These are phyloP conservation scores for Thunnus albacares DNA, from an alignment of 2,797 vertebrate species.

Conservation along the genomic window DNA sequence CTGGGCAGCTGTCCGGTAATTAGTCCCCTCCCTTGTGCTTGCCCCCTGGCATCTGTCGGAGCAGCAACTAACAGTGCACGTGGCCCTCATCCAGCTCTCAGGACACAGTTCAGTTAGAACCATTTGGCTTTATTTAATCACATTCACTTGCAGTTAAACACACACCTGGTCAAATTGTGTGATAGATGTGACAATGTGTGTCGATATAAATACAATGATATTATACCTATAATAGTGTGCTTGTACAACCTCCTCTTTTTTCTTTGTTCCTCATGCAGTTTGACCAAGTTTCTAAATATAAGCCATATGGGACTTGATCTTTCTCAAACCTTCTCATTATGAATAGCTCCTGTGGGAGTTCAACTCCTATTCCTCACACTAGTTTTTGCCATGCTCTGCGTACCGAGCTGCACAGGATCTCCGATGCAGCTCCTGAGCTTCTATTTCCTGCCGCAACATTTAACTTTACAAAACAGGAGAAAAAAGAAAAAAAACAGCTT, in stretches of 20 bases:
- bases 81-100: slow-evolving; percentile 81
- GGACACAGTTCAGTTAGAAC: slow-evolving; percentile 82
- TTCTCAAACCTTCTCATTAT: slow-evolving; percentile 42
- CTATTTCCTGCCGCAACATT: slow-evolving; percentile 52
- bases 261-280: slow-evolving; percentile 26
- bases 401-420: slow-evolving; percentile 20
- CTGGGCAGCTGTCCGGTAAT: slow-evolving; percentile 90
- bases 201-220: background rate
- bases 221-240: background rate
- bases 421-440: slow-evolving; percentile 10
- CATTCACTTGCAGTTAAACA: slow-evolving; percentile 74
- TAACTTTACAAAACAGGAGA: slow-evolving; percentile 59
- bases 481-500: slow-evolving; percentile 24
- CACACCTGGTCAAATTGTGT: slow-evolving; percentile 64
- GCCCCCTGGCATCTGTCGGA: slow-evolving; percentile 85
- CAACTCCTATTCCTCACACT: background rate
- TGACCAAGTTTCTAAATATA: slow-evolving; percentile 50
- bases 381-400: slow-evolving; percentile 27
- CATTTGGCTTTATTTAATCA: slow-evolving; percentile 85
- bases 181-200: slow-evolving; percentile 44
- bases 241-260: background rate
- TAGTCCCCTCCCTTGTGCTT: slow-evolving; percentile 85
- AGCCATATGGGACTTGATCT: slow-evolving; percentile 37
- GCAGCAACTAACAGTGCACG: slow-evolving; percentile 74
- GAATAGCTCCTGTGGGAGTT: slow-evolving; percentile 45